Conservation (phyloP, 2,888 invertebrate species). For the Stegophylla sp. region DNA sequence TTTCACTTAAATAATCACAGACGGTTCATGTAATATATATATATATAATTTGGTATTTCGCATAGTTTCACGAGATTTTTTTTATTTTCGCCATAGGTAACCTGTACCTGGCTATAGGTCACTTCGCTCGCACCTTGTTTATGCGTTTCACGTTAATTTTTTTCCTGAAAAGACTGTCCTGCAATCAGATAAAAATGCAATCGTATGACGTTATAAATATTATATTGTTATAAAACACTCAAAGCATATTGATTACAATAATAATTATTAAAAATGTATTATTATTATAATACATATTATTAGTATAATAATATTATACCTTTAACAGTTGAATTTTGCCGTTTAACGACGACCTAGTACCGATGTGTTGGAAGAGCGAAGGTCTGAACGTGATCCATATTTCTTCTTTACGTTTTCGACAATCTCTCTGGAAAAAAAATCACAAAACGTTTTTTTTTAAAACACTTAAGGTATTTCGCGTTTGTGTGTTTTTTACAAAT, state of each 20-base stretch:
- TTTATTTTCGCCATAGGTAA: slow-evolving; percentile 44
- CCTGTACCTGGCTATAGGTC: slow-evolving; percentile 44
- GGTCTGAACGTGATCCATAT: slow-evolving; percentile 87
- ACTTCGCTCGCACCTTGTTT: slow-evolving; percentile 40
- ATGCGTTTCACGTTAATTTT: slow-evolving; percentile 14
- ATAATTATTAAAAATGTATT: slow-evolving; percentile 18
- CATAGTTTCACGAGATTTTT: slow-evolving; percentile 13
- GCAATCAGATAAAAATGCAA: too few species aligned
- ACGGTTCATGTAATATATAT: neutral
- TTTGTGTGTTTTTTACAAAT: neutral
- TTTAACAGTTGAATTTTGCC: slow-evolving; percentile 96
- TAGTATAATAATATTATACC: too few species aligned
- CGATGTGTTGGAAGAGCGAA: slow-evolving; percentile 94
- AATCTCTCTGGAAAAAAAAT: slow-evolving; percentile 76
- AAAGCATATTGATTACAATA: neutral
- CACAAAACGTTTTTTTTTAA: neutral
- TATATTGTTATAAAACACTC: neutral
- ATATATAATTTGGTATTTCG: too few species aligned
- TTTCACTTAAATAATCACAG: slow-evolving; percentile 39
- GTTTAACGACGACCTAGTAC: slow-evolving; percentile 90
- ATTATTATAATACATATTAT: too few species aligned
- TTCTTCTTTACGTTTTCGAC: slow-evolving; percentile 76
- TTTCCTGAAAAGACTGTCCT: slow-evolving; percentile 34
- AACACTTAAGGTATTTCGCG: neutral
- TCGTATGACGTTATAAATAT: too few species aligned